These are phyloP conservation scores for Apeltes quadracus DNA, from an alignment of 2,113 vertebrate species.

Conservation along the genomic window DNA sequence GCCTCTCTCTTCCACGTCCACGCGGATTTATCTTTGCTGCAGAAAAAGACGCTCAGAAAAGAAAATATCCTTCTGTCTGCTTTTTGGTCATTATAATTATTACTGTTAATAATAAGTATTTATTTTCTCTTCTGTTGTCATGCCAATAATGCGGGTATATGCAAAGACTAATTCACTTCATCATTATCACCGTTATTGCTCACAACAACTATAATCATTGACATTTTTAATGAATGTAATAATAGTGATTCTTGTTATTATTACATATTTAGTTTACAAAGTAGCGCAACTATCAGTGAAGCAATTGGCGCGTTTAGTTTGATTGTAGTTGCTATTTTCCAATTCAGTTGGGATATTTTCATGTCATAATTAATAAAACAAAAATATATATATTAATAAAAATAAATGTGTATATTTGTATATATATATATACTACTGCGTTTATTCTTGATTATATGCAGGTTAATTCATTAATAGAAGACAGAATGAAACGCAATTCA, in stretches of 20 bases:
- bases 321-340: not conserved
- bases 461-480: not conserved
- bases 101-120: conserved; percentile 29
- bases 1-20: conserved; percentile 54
- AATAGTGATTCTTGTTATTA: not conserved
- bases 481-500: not conserved
- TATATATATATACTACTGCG: not conserved
- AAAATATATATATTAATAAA: not conserved
- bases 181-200: not conserved
- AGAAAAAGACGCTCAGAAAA: conserved; percentile 17
- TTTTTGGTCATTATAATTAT: conserved; percentile 28
- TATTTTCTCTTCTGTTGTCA: not conserved
- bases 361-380: no score
- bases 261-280: not conserved
- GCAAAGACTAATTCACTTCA: not conserved
- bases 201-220: not conserved
- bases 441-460: no score
- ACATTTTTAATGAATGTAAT: not conserved
- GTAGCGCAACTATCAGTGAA: not conserved
- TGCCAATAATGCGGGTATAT: not conserved
- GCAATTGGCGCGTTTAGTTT: not conserved
- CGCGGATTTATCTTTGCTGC: conserved; percentile 54
- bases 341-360: not conserved
- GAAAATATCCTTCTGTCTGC: conserved; percentile 35
- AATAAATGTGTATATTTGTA: not conserved